Evolutionary conservation across 2,888 invertebrate species (phyloP), one percentile per base, ranked within the genome.

Genomic region (Drosophila formosana): DNA sequence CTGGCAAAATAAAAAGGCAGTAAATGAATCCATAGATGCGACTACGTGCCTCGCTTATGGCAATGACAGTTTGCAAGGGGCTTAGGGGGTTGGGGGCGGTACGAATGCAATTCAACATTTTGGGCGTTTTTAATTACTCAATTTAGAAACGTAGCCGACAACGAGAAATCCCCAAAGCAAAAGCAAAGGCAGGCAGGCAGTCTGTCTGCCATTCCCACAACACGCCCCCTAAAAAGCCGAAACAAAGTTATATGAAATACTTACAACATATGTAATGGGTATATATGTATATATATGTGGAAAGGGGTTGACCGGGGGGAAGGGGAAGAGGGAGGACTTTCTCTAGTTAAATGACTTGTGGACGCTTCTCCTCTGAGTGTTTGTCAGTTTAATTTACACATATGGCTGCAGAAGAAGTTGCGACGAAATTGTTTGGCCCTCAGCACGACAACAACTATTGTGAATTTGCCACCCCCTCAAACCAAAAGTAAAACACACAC

Each of bases 41-140:
- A 18, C 1, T 18, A 51, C 43, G 51, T 61, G 51, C 6, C 25
- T 18, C 57, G 47, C 37, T 57, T 28, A 39, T 49, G 37, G 47
- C 32, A 11, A 23, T 11, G 41, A 30, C 23, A 43, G 32, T 4
- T 9, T 9, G 13, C 13, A 4, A 7, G 7, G 13, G 18, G 4
- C 18, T 18, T 18, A 6, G 18, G 7, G 39, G 18, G n/a, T n/a
- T n/a, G n/a, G 13, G 4, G 45, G 18, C 13, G 3, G 9, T 25
- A 26, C 32, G 61, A 65, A 61, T 65, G 76, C 73, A 85, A 88
- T 72, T 72, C 76, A 76, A 76, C 85, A 76, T 72, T 78, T 87
- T 84, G 66, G 67, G 66, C 55, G 67, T 51, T 69, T 82, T 83
- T 86, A 83, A 88, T 83, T 88, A 88, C 86, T 73, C 78, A 80